phyloP scores from a whole-genome alignment of 2,113 vertebrate genomes.

The Scomber colias region DNA sequence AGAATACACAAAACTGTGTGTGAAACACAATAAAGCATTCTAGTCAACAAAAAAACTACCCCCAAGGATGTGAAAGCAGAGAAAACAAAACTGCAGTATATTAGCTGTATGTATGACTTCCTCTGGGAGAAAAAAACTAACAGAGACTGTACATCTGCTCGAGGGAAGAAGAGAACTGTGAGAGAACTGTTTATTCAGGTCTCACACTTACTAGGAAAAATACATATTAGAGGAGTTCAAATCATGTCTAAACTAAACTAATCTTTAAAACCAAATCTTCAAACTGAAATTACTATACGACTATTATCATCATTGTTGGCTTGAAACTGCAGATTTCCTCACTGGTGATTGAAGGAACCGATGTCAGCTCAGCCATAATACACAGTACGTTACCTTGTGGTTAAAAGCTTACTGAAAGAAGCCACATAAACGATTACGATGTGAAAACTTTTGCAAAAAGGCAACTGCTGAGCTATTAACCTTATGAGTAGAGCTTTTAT shows the following conservation, averaged over 20 bases:
- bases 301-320: too few relatives aligned
- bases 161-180: conserved; percentile 1
- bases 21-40: conserved; percentile 19
- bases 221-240: background rate
- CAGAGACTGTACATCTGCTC: conserved; percentile 12
- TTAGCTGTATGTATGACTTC: conserved; percentile 20
- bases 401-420: background rate
- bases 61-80: conserved; percentile 3
- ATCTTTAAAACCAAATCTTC: too few relatives aligned
- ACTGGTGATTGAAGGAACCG: background rate
- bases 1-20: conserved; percentile 1
- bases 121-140: conserved; percentile 29
- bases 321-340: too few relatives aligned
- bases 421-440: background rate
- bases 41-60: conserved; percentile 14
- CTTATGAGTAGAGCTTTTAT: background rate
- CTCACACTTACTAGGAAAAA: too few relatives aligned
- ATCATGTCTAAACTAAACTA: background rate
- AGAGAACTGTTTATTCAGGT: conserved; percentile 8
- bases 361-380: background rate
- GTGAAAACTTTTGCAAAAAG: background rate
- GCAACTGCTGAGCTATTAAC: background rate
- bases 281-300: too few relatives aligned
- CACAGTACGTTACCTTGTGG: background rate
- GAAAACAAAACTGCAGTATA: conserved; percentile 15